phyloP scores from a whole-genome alignment of 2,113 vertebrate species.

The Oophaga pumilio region DNA sequence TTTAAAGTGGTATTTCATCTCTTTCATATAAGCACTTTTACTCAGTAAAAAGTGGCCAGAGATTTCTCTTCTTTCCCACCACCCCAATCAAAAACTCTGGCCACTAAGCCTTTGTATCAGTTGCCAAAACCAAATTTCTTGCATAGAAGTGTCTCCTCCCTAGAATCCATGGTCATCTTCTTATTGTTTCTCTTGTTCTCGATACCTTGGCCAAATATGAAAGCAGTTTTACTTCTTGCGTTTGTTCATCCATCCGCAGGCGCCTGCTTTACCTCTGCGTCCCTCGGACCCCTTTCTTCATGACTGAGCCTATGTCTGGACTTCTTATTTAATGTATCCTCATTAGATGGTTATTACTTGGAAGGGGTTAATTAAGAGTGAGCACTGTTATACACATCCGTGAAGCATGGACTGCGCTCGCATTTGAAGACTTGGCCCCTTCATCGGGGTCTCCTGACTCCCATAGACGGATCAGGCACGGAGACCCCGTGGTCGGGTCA shows the following conservation, averaged over 20 bases:
- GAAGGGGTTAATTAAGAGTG: neutral
- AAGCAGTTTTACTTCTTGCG: neutral
- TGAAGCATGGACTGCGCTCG: no score
- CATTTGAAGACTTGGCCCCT: no score
- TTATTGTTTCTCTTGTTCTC: slow-evolving; percentile 1
- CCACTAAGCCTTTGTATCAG: no score
- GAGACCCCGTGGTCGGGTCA: no score
- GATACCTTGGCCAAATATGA: neutral
- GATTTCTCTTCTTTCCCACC: no score
- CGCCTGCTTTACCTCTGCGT: neutral
- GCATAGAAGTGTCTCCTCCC: neutral
- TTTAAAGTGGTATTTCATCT: neutral
- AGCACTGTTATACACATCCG: no score
- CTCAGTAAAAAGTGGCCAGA: neutral
- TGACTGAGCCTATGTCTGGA: neutral
- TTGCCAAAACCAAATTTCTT: neutral
- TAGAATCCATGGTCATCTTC: neutral
- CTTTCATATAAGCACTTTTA: neutral
- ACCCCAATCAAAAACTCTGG: neutral
- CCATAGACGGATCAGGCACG: no score
- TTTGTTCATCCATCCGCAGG: neutral
- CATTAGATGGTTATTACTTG: neutral
- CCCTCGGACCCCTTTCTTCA: neutral
- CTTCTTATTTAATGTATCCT: neutral
- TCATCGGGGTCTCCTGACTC: no score